Percentiles rank a stretch among this genome's conserved stretches.
phyloP scores from a whole-genome alignment of 2,113 vertebrate species.

The Leptodactylus fuscus region DNA sequence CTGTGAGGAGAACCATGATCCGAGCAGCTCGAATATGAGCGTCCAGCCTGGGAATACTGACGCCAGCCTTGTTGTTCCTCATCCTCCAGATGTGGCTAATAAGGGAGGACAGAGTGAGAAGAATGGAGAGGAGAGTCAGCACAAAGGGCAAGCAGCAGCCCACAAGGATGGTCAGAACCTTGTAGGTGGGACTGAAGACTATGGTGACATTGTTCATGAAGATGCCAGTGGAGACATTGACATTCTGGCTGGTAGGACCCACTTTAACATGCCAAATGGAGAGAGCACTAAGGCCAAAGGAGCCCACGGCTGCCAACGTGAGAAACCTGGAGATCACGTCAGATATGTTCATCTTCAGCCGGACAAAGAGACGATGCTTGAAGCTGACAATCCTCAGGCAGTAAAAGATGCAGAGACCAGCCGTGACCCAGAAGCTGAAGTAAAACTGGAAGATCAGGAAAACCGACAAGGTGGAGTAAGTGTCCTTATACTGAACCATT shows the following conservation, averaged over 20 bases:
- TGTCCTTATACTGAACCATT: neutral
- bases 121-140: slow-evolving; percentile 38
- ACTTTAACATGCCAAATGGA: slow-evolving; percentile 26
- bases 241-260: neutral
- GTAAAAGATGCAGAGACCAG: slow-evolving; percentile 63
- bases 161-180: slow-evolving; percentile 25
- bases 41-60: slow-evolving; percentile 59
- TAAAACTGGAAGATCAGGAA: slow-evolving; percentile 58
- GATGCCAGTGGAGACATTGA: slow-evolving; percentile 21
- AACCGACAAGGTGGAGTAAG: slow-evolving; percentile 22
- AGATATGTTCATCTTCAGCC: slow-evolving; percentile 48
- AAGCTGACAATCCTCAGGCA: slow-evolving; percentile 61
- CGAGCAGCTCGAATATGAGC: slow-evolving; percentile 62
- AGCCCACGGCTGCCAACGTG: slow-evolving; percentile 48
- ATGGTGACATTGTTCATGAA: neutral
- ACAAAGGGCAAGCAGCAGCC: slow-evolving; percentile 52
- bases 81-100: slow-evolving; percentile 56
- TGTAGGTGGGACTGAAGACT: neutral
- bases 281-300: neutral
- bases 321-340: slow-evolving; percentile 47
- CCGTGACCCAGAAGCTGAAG: slow-evolving; percentile 62
- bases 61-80: slow-evolving; percentile 42
- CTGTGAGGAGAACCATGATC: slow-evolving; percentile 55
- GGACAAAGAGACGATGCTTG: slow-evolving; percentile 42
- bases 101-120: slow-evolving; percentile 61